Conservation (phyloP, 2,888 invertebrate species). For the Clunio marinus region DNA sequence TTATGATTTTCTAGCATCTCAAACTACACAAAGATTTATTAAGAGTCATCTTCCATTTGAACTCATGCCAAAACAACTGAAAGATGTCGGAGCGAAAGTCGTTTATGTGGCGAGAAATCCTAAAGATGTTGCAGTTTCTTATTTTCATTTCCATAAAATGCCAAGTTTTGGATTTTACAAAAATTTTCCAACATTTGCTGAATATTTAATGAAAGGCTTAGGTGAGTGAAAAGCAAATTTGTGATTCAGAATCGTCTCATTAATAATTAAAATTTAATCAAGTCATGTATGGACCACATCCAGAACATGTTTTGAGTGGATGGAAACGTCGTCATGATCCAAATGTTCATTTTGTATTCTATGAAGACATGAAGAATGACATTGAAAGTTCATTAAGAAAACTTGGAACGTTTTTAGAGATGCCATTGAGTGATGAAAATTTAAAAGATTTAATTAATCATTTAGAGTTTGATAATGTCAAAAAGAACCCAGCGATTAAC, state of each 20-base stretch:
- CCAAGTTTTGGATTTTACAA: too few species aligned
- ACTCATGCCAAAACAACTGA: background rate
- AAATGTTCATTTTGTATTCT: background rate
- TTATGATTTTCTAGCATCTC: too few species aligned
- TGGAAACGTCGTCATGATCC: background rate
- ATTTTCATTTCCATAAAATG: background rate
- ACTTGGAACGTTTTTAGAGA: background rate
- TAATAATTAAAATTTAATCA: background rate
- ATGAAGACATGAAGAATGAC: background rate
- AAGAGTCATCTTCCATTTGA: background rate
- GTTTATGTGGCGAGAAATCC: too few species aligned
- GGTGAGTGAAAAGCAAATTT: background rate
- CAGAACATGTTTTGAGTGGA: background rate
- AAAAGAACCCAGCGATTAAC: too few species aligned
- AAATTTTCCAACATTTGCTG: too few species aligned
- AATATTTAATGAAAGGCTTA: background rate
- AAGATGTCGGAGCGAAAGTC: too few species aligned
- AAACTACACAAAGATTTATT: background rate
- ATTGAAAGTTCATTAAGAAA: too few species aligned
- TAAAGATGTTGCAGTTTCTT: background rate
- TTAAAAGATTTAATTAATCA: too few species aligned
- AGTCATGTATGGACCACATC: background rate
- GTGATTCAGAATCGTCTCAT: background rate
- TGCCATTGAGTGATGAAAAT: too few species aligned
- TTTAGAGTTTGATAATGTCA: too few species aligned